phyloP scores from a whole-genome alignment of 2,888 invertebrate species.

The Baronia brevicornis region DNA sequence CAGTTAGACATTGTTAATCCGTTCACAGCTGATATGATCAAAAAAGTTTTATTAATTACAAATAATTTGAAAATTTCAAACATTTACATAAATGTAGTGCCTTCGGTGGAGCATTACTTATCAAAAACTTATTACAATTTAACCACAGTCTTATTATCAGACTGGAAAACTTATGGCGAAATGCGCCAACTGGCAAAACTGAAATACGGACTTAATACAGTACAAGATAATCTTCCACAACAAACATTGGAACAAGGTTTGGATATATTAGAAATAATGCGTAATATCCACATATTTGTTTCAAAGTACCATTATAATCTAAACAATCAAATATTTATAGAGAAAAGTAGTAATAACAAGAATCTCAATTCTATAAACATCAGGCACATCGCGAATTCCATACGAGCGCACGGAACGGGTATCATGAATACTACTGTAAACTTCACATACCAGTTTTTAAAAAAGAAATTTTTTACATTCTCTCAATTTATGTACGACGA shows the following conservation, averaged over 20 bases:
- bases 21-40: constrained; percentile 80
- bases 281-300: constrained; percentile 96
- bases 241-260: constrained; percentile 98
- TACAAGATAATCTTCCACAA: constrained; percentile 96
- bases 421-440: constrained; percentile 97
- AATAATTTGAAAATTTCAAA: constrained; percentile 73
- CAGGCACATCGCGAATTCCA: constrained; percentile 95
- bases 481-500: constrained; percentile 99
- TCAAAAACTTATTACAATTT: constrained; percentile 97
- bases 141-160: constrained; percentile 96
- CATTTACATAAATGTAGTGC: constrained; percentile 78
- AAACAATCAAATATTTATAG: constrained; percentile 97
- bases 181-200: constrained; percentile 95
- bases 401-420: constrained; percentile 96
- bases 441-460: constrained; percentile 94
- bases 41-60: constrained; percentile 76
- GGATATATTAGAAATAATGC: constrained; percentile 97
- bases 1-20: constrained; percentile 84
- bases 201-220: constrained; percentile 86
- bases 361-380: constrained; percentile 97
- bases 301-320: constrained; percentile 95
- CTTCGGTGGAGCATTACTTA: constrained; percentile 90
- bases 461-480: constrained; percentile 94
- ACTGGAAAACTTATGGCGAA: constrained; percentile 98
- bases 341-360: constrained; percentile 92